Base-by-base conservation (phyloP, 23 tunicate genomes). In the Aplidium turbinatum region DNA sequence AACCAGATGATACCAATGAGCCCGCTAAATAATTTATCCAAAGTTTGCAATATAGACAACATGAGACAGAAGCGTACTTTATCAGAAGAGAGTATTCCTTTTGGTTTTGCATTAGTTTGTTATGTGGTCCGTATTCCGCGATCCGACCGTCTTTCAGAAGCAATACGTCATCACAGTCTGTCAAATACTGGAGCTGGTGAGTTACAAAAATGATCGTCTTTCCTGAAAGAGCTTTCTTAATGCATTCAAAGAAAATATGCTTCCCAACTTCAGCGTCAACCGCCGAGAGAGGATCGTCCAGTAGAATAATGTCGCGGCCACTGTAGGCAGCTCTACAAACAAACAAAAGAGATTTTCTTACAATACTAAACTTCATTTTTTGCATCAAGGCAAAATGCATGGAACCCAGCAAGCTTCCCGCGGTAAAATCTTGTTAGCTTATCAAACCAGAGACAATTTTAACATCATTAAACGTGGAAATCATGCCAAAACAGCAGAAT, bases 181-280 rank as follows among this genome's bases (percentile, higher is more conserved):
- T 90, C 63, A 94, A 52, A 72, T 87, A 94, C 36, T 94, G 99
- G 58, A 83, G 28, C 71, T 90, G 89, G 53, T 94, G 99, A 0
- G 99, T 94, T 52, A 87, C 95, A 45, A 94, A 83, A 16, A 94
- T 78, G 63, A 90, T 78, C 18, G 95, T 94, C 52, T 78, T 85
- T 16, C 68, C 89, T 5, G 54, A 39, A 57, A 94, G 65, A 23
- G 40, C 45, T 54, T 67, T 87, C 72, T 84, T 82, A 78, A 94
- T 94, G 73, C 94, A 94, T 45, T 94, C 94, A 50, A 67, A 82
- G 74, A 94, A 94, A 28, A 94, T 94, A 2, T 93, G 87, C 62
- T 94, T 94, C 25, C 92, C 99, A 35, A 94, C 99, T 51, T 94
- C 95, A 20, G 99, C 90, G 35, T 94, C 99, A 23, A 94, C 99